Percentiles rank a stretch among this genome's conserved stretches.
phyloP scores from a whole-genome alignment of 2,888 invertebrate species.

The Diaphora mendica region DNA sequence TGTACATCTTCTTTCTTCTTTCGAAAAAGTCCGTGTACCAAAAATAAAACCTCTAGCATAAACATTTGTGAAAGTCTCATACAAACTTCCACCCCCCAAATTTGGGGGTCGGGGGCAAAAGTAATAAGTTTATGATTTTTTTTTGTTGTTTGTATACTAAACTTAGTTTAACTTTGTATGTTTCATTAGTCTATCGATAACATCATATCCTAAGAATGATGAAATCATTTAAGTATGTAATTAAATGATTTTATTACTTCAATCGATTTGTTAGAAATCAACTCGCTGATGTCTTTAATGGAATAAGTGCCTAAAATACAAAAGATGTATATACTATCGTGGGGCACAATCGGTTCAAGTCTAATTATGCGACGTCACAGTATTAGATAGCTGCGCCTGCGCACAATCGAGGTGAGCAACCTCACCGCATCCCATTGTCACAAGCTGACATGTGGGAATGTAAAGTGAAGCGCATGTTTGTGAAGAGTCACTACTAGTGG shows the following conservation, averaged over 20 bases:
- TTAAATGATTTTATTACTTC: neutral
- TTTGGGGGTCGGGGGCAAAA: too few species aligned
- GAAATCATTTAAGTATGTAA: too few species aligned
- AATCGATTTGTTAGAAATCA: neutral
- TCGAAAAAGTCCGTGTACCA: too few species aligned
- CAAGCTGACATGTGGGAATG: slow-evolving; percentile 72
- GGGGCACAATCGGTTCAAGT: slow-evolving; percentile 62
- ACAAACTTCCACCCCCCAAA: too few species aligned
- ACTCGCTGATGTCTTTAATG: slow-evolving; percentile 9
- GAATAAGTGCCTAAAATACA: slow-evolving; percentile 15
- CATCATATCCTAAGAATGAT: too few species aligned
- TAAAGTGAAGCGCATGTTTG: slow-evolving; percentile 63
- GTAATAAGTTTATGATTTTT: too few species aligned
- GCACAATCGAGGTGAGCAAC: slow-evolving; percentile 79
- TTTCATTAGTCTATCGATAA: too few species aligned
- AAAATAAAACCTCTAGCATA: too few species aligned
- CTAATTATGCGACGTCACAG: slow-evolving; percentile 79
- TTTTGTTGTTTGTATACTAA: too few species aligned
- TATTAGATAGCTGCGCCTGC: slow-evolving; percentile 62
- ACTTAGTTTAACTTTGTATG: too few species aligned
- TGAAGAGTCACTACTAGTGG: slow-evolving; percentile 46
- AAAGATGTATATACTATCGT: slow-evolving; percentile 43
- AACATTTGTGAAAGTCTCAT: too few species aligned
- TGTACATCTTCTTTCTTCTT: too few species aligned
- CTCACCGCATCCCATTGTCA: slow-evolving; percentile 75